Evolutionary conservation across 92 coral and sea anemone species (phyloP), one percentile per base, ranked within the genome.

Genomic region (Palythoa grandis): DNA sequence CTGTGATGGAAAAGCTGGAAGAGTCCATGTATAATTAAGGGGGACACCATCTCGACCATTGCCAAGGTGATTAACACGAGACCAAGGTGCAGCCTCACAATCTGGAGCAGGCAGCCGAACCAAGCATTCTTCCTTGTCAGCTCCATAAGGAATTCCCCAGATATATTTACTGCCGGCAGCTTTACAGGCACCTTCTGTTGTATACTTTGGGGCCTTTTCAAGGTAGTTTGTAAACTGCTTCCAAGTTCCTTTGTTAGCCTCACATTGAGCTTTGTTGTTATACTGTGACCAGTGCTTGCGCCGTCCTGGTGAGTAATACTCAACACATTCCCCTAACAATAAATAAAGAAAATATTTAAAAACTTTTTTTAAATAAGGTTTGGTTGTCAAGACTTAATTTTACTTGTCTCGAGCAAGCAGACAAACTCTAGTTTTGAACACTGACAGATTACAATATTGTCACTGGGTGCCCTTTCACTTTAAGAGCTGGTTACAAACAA

Each of bases 61-160:
- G 23, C 99, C 99, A 88, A 96, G 98, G 87, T 96, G 99, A 90
- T 96, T 96, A 58, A 89, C 93, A 48, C 99, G 87, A 9, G 98
- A 70, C 94, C 96, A 93, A 0, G 90, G 92, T 35, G 97, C 97
- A 37, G 87, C 92, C 11, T 88, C 57, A 69, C 99, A 96, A 56
- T 93, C 94, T 7, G 97, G 98, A 22, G 69, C 83, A 22, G 80
- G 70, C 15, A 93, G 91, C 47, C 83, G 88, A 16, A 93, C 98
- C 82, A 96, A 65, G 68, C 99, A 96, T 88, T 87, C 82, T 61
- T 90, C 87, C 71, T 93, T 76, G 13, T 89, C 93, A 8, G 75
- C 63, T 57, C 94, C 84, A 72, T 91, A 91, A 40, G 95, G 93
- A 67, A 89, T 88, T n/a, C 90, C 98, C 98, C 98, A 96, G 72